Conservation (phyloP, 2,888 invertebrate species). For the Pelosia muscerda region DNA sequence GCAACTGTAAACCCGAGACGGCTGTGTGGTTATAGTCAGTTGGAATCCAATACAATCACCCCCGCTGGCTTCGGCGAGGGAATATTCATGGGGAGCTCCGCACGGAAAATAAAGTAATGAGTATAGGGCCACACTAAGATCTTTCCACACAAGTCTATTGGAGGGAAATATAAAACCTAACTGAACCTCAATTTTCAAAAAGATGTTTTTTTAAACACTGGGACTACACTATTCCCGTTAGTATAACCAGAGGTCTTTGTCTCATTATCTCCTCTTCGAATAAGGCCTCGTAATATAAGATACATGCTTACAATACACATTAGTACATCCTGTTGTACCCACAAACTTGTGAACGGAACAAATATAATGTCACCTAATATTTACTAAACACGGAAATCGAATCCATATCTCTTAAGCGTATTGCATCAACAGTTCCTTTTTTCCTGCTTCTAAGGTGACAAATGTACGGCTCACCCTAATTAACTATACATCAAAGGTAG, state of each 20-base stretch:
- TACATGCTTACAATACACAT: constrained; percentile 11
- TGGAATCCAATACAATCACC: too few relatives aligned
- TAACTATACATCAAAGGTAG: background rate
- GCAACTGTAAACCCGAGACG: too few relatives aligned
- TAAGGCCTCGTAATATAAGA: background rate
- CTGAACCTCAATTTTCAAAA: too few relatives aligned
- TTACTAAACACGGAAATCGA: constrained; percentile 21
- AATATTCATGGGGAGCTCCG: too few relatives aligned
- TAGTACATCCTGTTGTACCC: constrained; percentile 16
- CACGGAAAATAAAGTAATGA: too few relatives aligned
- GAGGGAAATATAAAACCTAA: too few relatives aligned
- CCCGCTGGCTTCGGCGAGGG: too few relatives aligned
- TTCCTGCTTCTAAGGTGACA: background rate
- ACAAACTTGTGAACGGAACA: constrained; percentile 22
- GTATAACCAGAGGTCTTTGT: background rate
- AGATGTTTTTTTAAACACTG: background rate
- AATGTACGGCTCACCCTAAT: background rate
- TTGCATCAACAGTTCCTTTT: constrained; percentile 11
- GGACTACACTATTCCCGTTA: background rate
- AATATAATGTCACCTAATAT: constrained; percentile 21
- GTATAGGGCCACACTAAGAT: too few relatives aligned
- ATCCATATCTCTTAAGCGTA: constrained; percentile 8
- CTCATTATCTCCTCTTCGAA: background rate
- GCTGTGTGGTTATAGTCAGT: too few relatives aligned
- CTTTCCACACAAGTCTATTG: too few relatives aligned